phyloP scores from a whole-genome alignment of 2,888 invertebrate species.

The Allacma fusca region DNA sequence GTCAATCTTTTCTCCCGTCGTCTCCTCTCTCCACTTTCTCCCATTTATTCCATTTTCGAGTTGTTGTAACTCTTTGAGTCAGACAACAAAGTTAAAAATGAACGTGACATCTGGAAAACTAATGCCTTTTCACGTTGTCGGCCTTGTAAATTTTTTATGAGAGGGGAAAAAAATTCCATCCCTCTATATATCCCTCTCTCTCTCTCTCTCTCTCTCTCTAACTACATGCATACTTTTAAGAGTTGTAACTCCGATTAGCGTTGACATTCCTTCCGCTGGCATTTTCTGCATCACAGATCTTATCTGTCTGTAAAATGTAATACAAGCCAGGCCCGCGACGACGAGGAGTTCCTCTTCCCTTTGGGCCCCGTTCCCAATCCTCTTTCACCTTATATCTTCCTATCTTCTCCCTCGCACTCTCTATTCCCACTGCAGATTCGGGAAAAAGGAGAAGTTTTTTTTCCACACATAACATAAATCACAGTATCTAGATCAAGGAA shows the following conservation, averaged over 20 bases:
- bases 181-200: background rate
- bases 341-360: background rate
- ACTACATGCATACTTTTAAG: constrained; percentile 21
- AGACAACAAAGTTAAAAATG: constrained; percentile 37
- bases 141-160: constrained; percentile 48
- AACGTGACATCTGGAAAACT: constrained; percentile 60
- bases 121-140: constrained; percentile 53
- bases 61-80: background rate
- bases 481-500: background rate
- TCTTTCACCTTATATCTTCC: background rate
- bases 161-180: background rate
- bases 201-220: no score
- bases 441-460: background rate
- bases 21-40: constrained; percentile 13
- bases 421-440: background rate
- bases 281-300: constrained; percentile 57
- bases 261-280: constrained; percentile 59
- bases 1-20: constrained; percentile 13
- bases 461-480: background rate
- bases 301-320: constrained; percentile 39
- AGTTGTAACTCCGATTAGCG: constrained; percentile 52
- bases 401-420: background rate
- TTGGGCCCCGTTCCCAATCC: background rate
- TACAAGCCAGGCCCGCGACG: background rate
- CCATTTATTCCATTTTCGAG: background rate